Conservation (phyloP, 2,797 vertebrate genomes). For the Ctenopoma kingsleyae region DNA sequence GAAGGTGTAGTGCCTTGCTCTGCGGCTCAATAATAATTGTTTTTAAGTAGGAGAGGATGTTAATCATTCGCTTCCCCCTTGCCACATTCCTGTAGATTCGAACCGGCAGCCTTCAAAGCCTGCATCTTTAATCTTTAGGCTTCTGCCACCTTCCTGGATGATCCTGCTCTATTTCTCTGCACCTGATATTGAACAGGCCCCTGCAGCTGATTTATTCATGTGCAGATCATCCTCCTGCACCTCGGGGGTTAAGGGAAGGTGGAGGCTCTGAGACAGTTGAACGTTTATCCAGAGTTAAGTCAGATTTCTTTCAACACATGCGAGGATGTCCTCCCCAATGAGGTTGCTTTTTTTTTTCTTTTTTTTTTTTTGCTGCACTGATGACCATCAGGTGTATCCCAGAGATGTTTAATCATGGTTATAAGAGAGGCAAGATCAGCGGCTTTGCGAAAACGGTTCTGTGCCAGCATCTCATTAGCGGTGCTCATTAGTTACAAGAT, state of each 20-base stretch:
- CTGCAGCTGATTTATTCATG: conserved; percentile 72
- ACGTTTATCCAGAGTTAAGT: conserved; percentile 75
- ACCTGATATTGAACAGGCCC: conserved; percentile 76
- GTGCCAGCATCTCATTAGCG: conserved; percentile 75
- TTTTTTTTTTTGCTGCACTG: conserved; percentile 29
- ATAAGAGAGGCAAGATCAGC: conserved; percentile 25
- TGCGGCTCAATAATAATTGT: background rate
- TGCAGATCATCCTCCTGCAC: conserved; percentile 68
- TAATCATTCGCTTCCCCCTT: conserved; percentile 40
- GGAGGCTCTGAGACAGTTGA: conserved; percentile 60
- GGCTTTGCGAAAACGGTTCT: conserved; percentile 40
- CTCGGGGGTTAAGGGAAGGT: conserved; percentile 71
- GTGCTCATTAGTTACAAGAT: conserved; percentile 68
- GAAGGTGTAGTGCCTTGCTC: background rate
- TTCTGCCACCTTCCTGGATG: conserved; percentile 58
- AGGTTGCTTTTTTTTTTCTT: conserved; percentile 38
- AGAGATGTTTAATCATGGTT: conserved; percentile 32
- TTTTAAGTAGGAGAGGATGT: conserved; percentile 12
- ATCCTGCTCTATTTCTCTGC: conserved; percentile 54
- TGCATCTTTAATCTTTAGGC: conserved; percentile 43
- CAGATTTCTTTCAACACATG: conserved; percentile 74
- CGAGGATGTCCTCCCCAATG: conserved; percentile 60
- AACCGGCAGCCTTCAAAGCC: conserved; percentile 59
- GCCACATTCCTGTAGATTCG: conserved; percentile 39
- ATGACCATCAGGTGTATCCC: conserved; percentile 68